Conservation (phyloP, 2,797 vertebrate species). For the Propithecus perrieri region DNA sequence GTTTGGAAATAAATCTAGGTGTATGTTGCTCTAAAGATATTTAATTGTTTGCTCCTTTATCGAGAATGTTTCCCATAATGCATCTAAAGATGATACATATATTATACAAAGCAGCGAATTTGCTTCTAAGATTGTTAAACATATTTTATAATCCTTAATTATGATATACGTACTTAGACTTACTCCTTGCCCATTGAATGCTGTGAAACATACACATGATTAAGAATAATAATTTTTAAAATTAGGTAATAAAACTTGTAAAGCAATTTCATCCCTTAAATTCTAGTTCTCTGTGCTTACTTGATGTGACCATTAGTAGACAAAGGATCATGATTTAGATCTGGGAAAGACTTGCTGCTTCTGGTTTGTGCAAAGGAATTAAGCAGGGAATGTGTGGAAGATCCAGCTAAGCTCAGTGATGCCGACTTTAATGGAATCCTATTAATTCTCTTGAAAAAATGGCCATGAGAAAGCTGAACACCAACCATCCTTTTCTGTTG, state of each 20-base stretch:
- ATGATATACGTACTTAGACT: neutral
- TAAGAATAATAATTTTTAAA: neutral
- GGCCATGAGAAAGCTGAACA: neutral
- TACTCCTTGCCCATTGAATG: neutral
- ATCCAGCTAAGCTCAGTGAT: neutral
- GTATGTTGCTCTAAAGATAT: neutral
- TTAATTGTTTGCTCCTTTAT: neutral
- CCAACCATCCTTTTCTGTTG: neutral
- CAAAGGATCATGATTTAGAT: neutral
- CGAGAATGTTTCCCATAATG: neutral
- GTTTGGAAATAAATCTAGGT: neutral
- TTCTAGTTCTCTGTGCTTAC: neutral
- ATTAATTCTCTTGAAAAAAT: neutral
- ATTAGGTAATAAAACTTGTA: neutral
- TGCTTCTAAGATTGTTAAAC: neutral
- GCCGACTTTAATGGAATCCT: neutral
- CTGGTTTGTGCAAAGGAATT: neutral
- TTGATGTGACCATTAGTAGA: neutral
- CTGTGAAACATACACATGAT: neutral
- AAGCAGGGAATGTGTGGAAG: neutral
- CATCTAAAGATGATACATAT: neutral
- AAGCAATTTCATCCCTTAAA: neutral
- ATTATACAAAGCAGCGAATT: neutral
- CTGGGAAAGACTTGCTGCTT: neutral
- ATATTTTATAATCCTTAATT: slow-evolving; percentile 26